phyloP scores from a whole-genome alignment of 2,888 invertebrate genomes.

The Drosophila barbarae region DNA sequence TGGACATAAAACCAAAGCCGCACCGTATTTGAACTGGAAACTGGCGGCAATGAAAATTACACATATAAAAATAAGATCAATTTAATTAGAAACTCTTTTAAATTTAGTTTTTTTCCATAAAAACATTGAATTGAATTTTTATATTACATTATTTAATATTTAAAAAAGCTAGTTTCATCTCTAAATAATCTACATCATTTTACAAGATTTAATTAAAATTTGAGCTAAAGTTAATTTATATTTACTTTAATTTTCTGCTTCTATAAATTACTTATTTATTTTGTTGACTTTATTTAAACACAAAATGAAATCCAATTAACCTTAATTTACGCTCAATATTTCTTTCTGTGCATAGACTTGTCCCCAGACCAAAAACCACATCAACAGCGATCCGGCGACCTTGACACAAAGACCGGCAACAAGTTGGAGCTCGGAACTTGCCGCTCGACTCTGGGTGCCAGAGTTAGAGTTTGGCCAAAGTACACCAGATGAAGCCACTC shows the following conservation, averaged over 20 bases:
- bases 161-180: too few species aligned
- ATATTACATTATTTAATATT: not conserved
- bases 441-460: constrained; percentile 9
- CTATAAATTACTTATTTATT: not conserved
- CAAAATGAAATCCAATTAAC: too few species aligned
- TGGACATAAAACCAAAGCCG: constrained; percentile 1
- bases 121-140: not conserved
- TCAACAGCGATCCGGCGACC: constrained; percentile 56
- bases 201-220: not conserved
- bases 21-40: not conserved
- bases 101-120: too few species aligned
- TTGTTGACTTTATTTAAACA: not conserved
- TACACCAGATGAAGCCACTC: constrained; percentile 13
- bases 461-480: constrained; percentile 24
- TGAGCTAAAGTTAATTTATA: too few species aligned
- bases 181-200: not conserved
- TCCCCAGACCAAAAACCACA: constrained; percentile 26
- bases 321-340: not conserved
- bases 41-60: not conserved
- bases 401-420: constrained; percentile 76
- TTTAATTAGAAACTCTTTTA: not conserved
- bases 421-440: constrained; percentile 31
- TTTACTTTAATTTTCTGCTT: not conserved
- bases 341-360: constrained; percentile 13
- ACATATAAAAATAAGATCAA: not conserved